Evolutionary conservation across 2,888 invertebrate species (phyloP).

Genomic region (Drosophila algonquin): DNA sequence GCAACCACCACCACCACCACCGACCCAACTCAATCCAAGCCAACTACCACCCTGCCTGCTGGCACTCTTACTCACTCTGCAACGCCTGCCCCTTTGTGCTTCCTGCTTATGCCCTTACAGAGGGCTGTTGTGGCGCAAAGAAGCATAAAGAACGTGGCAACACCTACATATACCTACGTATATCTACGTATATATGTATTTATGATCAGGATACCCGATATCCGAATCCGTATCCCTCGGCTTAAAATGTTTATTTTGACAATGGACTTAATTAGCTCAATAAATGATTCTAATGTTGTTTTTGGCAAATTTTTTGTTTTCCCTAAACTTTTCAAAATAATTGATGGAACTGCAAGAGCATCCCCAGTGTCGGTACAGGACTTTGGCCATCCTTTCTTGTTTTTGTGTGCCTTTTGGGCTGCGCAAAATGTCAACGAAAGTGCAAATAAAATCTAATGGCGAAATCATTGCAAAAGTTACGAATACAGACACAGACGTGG

Average conservation of each 20-base stretch:
- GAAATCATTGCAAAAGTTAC: slow-evolving; percentile 78
- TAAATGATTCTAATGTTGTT: too few species aligned
- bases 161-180: too few species aligned
- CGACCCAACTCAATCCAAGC: neutral
- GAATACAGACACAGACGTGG: slow-evolving; percentile 38
- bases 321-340: too few species aligned
- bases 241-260: neutral
- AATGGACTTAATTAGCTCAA: neutral
- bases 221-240: neutral
- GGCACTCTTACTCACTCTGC: neutral
- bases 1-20: slow-evolving; percentile 3
- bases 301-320: neutral
- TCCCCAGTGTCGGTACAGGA: neutral
- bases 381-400: slow-evolving; percentile 16
- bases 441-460: slow-evolving; percentile 81
- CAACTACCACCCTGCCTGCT: neutral
- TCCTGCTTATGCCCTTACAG: neutral
- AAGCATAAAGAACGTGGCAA: neutral
- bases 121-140: neutral
- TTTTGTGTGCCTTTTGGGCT: slow-evolving; percentile 51
- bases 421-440: slow-evolving; percentile 76
- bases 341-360: neutral
- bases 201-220: neutral
- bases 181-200: neutral
- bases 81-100: slow-evolving; percentile 27